A percentile compares a stretch with the other conserved stretches of the same genome.
Conservation (phyloP, 2,888 invertebrate genomes). For the Nomada fabriciana region DNA sequence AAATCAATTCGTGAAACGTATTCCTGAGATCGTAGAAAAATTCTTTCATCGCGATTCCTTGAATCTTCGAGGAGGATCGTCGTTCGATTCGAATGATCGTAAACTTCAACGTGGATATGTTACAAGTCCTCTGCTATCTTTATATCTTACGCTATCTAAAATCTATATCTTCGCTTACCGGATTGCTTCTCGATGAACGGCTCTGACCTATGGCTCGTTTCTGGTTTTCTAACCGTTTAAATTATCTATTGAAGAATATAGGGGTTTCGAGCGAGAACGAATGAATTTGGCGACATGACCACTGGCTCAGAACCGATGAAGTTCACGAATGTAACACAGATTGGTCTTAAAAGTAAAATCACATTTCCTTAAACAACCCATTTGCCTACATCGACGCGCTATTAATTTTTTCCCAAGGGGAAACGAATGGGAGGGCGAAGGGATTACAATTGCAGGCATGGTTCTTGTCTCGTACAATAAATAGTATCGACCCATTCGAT, state of each 20-base stretch:
- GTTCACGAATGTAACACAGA: conserved; percentile 59
- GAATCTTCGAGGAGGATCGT: conserved; percentile 21
- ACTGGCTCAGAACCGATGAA: conserved; percentile 59
- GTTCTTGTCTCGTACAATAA: not conserved
- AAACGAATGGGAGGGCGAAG: not conserved
- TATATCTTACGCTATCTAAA: conserved; percentile 29
- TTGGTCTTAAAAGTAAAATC: conserved; percentile 73
- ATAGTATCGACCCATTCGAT: conserved; percentile 2
- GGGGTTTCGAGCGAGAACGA: conserved; percentile 39
- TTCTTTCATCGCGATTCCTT: conserved; percentile 30
- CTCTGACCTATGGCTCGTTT: conserved; percentile 22
- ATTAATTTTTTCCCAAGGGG: not conserved
- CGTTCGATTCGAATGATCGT: conserved; percentile 16
- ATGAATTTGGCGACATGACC: conserved; percentile 52
- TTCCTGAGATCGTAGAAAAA: conserved; percentile 54
- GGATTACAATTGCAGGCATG: not conserved
- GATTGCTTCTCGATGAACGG: conserved; percentile 29
- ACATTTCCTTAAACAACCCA: conserved; percentile 62
- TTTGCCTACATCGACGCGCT: conserved; percentile 49
- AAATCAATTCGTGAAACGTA: conserved; percentile 28
- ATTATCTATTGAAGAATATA: conserved; percentile 1
- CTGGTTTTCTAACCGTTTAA: not conserved
- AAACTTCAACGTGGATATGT: conserved; percentile 34
- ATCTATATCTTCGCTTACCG: conserved; percentile 22
- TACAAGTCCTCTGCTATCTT: conserved; percentile 7